Evolutionary conservation across 2,113 vertebrate genomes (phyloP).

Genomic region (Phaethornis superciliosus): DNA sequence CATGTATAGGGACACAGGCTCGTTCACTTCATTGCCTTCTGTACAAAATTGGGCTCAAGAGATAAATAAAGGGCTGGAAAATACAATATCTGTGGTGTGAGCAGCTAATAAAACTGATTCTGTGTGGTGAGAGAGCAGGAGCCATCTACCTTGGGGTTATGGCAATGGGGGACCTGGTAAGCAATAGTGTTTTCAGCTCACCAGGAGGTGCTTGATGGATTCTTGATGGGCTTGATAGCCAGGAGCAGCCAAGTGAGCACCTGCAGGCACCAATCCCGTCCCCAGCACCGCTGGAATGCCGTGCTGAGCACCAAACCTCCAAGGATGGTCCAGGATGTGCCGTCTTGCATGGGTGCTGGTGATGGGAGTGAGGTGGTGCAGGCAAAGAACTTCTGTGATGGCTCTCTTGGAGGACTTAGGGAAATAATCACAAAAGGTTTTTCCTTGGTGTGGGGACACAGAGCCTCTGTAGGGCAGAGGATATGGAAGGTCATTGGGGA

Average conservation of each 20-base stretch:
- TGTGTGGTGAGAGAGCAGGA: neutral
- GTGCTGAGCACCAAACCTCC: neutral
- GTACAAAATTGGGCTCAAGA: neutral
- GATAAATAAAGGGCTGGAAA: neutral
- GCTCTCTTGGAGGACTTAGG: neutral
- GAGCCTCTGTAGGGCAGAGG: neutral
- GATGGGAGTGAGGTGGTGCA: neutral
- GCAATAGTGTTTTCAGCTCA: no score
- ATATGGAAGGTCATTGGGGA: neutral
- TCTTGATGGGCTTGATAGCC: neutral
- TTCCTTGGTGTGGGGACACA: neutral
- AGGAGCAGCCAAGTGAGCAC: neutral
- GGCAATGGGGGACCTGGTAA: neutral
- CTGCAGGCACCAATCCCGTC: neutral
- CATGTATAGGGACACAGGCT: neutral
- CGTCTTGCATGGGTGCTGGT: neutral
- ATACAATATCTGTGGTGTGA: neutral
- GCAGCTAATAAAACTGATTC: neutral
- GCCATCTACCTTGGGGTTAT: neutral
- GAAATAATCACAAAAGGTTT: neutral
- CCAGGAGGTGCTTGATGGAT: neutral
- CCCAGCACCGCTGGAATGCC: neutral
- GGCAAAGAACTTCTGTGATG: no score
- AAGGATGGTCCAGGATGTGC: neutral
- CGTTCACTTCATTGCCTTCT: neutral